A percentile compares a stretch with the other conserved stretches of the same genome.
phyloP scores from a whole-genome alignment of 2,113 vertebrate species.

The Panthera leo region DNA sequence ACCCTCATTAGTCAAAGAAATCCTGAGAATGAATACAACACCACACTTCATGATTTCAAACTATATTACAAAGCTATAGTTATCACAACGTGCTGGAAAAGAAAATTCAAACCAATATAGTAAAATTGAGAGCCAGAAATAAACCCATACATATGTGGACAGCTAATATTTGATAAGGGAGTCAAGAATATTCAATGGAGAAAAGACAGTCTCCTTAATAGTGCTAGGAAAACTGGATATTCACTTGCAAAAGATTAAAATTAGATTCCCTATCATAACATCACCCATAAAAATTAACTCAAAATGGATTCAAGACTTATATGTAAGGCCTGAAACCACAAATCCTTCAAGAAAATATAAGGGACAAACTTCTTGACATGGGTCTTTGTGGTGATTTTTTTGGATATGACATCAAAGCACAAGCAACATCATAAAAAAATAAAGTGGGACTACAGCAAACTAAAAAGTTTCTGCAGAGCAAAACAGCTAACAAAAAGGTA shows the following conservation, averaged over 20 bases:
- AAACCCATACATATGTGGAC: not conserved
- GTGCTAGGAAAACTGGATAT: not conserved
- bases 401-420: not conserved
- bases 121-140: not conserved
- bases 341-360: not conserved
- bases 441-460: not conserved
- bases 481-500: not conserved
- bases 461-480: not conserved
- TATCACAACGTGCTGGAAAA: not conserved
- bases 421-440: not conserved
- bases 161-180: not conserved
- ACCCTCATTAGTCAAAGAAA: not conserved
- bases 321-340: not conserved
- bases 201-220: not conserved
- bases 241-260: not conserved
- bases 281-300: not conserved
- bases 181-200: not conserved
- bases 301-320: not conserved
- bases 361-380: not conserved
- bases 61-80: not conserved
- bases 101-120: not conserved
- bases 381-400: not conserved
- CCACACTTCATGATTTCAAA: not conserved
- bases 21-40: not conserved
- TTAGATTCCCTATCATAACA: not conserved